Base-by-base conservation (phyloP, 2,797 vertebrate species). In the Chrysocyon brachyurus region DNA sequence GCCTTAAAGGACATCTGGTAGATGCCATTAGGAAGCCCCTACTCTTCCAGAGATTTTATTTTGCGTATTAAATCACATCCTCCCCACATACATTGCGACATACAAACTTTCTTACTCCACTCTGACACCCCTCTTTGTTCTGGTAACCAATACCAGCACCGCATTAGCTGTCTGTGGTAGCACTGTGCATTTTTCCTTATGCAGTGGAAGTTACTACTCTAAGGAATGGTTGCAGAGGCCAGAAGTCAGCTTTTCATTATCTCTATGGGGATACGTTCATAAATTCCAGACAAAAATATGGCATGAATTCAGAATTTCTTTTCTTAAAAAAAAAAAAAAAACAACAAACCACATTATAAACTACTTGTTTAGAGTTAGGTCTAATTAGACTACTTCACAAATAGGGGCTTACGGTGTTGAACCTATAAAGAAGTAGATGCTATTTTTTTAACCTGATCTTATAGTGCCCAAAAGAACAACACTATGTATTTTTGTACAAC, bases 371-470 rank as follows among this genome's bases (percentile, higher is more conserved):
- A 87, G 82, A 89, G 52, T 78, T 97, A 54, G 19, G 4, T 82
- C 83, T 92, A 91, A 96, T 96, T 96, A 96, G 84, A 90, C 46
- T 85, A 21, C 72, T 82, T 96, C 64, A 96, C 64, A 97, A 96
- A 90, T 97, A 84, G 91, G 84, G 59, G 21, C 54, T 81, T 81
- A 66, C 66, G 87, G 26, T 77, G 40, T 85, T 90, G 21, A 87
- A 31, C 72, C 75, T 91, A n/a, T 94, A 92, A 95, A 94, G 81
- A 92, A 95, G 68, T 17, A 2, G 33, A 59, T 92, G 79, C 79
- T 87, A 40, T 88, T 90, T 96, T 96, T 97, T 97, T 85, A 94
- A 92, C 87, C 36, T 85, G 70, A 88, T 92, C n/a, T 85, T 95
- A 75, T 9, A 96, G 79, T 82, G 72, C 91, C 91, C 64, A 6